These are phyloP conservation scores for Hippopotamyrus pictus DNA, from an alignment of 2,797 vertebrate species.

Conservation along the genomic window DNA sequence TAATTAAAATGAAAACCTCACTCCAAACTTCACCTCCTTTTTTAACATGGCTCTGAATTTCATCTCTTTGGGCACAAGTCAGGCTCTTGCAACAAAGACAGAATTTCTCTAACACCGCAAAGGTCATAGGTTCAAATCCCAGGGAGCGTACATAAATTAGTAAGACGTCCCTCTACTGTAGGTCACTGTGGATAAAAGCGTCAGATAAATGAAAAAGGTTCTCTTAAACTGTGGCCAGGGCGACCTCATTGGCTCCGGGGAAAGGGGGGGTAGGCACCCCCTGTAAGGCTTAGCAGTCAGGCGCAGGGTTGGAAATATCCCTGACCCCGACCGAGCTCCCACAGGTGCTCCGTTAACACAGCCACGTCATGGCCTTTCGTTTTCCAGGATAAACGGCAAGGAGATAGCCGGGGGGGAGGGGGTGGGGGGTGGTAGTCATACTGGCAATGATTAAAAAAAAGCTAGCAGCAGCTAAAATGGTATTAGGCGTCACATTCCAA, in stretches of 20 bases:
- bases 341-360: not conserved
- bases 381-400: not conserved
- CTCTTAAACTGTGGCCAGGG: not conserved
- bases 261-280: not conserved
- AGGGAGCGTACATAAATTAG: not conserved
- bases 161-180: not conserved
- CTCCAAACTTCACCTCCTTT: not conserved
- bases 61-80: not conserved
- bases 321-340: not conserved
- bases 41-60: not conserved
- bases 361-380: not conserved
- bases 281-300: not conserved
- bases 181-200: not conserved
- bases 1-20: not conserved
- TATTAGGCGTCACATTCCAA: not conserved
- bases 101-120: not conserved
- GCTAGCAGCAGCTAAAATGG: not conserved
- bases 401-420: not conserved
- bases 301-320: not conserved
- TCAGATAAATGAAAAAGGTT: not conserved
- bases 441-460: not conserved
- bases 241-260: not conserved
- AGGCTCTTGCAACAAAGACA: not conserved
- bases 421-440: not conserved
- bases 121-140: not conserved